Percentiles rank a stretch among this genome's conserved stretches.
Evolutionary conservation across 2,113 vertebrate species (phyloP).

Genomic region (Empidonax alnorum): DNA sequence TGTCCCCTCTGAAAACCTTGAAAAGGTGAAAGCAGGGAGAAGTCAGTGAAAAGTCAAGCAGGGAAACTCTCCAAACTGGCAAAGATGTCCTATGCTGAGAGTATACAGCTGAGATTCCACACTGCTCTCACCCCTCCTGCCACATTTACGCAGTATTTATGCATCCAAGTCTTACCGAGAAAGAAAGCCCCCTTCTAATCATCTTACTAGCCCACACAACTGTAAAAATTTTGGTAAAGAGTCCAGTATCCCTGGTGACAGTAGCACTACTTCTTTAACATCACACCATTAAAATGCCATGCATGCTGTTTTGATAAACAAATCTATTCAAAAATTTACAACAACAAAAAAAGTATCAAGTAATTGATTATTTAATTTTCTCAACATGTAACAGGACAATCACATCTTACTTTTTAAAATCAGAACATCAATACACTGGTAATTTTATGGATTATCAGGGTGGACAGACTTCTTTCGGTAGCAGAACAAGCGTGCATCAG

Average conservation of each 20-base stretch:
- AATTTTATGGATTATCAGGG: not conserved
- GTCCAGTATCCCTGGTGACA: not conserved
- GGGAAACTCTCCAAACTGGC: not conserved
- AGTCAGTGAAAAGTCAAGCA: not conserved
- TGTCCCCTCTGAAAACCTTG: not conserved
- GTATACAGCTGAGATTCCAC: not conserved
- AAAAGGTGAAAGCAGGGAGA: not conserved
- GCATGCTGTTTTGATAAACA: not conserved
- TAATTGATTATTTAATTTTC: not conserved
- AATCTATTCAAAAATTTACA: not conserved
- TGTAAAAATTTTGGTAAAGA: not conserved
- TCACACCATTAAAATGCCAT: not conserved
- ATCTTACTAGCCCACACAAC: not conserved
- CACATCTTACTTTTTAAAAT: not conserved
- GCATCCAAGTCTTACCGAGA: not conserved
- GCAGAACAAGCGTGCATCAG: not conserved
- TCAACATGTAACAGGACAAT: not conserved
- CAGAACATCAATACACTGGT: not conserved
- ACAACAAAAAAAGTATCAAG: not conserved
- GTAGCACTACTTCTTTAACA: not conserved
- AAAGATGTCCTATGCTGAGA: not conserved
- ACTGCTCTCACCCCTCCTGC: not conserved
- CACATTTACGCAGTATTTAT: not conserved
- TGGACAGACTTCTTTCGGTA: not conserved
- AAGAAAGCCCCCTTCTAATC: not conserved